Percentiles rank a stretch among this genome's conserved stretches.
These are phyloP conservation scores for Sericinus montela DNA, from an alignment of 2,888 invertebrate species.

Conservation along the genomic window DNA sequence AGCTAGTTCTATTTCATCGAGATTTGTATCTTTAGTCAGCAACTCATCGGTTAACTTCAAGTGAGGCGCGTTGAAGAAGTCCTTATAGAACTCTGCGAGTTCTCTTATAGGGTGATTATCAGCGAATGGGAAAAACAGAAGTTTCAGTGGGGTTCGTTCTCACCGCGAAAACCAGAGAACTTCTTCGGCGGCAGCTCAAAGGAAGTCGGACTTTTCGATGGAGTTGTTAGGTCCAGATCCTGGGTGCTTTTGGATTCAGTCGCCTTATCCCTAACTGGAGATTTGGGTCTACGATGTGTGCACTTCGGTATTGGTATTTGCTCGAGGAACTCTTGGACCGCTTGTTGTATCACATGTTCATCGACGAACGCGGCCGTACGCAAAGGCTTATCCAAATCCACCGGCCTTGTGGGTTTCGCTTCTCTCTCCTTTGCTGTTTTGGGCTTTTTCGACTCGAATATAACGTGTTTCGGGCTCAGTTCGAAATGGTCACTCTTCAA, in stretches of 20 bases:
- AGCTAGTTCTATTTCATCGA: conserved; percentile 52
- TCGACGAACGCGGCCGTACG: conserved; percentile 89
- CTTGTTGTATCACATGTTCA: conserved; percentile 49
- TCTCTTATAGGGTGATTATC: conserved; percentile 85
- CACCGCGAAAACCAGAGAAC: conserved; percentile 60
- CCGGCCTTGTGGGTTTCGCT: conserved; percentile 41
- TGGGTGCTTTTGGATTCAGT: conserved; percentile 56
- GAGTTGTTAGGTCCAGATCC: conserved; percentile 43
- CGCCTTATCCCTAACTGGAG: conserved; percentile 30
- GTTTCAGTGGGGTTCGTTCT: conserved; percentile 83
- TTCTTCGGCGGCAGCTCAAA: conserved; percentile 66
- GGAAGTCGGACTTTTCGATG: conserved; percentile 61
- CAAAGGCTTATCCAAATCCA: conserved; percentile 85
- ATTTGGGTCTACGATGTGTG: conserved; percentile 58
- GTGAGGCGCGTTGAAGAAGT: conserved; percentile 86
- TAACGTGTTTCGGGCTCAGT: conserved; percentile 83
- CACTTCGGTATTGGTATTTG: conserved; percentile 59
- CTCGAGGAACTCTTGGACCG: conserved; percentile 56
- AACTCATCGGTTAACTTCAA: conserved; percentile 52
- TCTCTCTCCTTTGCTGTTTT: conserved; percentile 67
- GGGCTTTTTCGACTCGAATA: conserved; percentile 80
- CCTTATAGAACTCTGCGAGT: conserved; percentile 88
- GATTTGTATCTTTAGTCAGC: conserved; percentile 26
- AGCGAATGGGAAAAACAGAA: conserved; percentile 88
- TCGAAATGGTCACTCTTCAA: conserved; percentile 97